These are phyloP conservation scores for Pterostichus madidus DNA, from an alignment of 2,888 invertebrate species.

Conservation along the genomic window DNA sequence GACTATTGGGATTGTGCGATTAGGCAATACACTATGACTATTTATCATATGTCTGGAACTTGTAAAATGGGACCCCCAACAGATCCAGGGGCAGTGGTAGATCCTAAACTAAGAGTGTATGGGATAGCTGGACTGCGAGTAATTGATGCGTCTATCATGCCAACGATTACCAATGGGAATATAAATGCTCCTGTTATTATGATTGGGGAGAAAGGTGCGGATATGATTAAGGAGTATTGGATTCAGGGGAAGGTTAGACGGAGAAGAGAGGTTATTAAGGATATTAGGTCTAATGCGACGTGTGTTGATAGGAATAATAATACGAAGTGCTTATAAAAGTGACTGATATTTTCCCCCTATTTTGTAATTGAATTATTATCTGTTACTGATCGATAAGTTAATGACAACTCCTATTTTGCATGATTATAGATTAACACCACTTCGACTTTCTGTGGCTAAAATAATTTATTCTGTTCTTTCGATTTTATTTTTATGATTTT, in stretches of 20 bases:
- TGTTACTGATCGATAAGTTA: too few relatives aligned
- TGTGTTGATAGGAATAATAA: conserved; percentile 9
- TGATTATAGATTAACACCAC: too few relatives aligned
- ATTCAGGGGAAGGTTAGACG: conserved; percentile 71
- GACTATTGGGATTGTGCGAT: conserved; percentile 93
- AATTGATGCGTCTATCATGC: conserved; percentile 94
- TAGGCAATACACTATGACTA: conserved; percentile 91
- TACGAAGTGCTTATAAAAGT: conserved; percentile 12
- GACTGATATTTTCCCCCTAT: too few relatives aligned
- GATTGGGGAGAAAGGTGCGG: conserved; percentile 93
- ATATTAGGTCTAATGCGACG: conserved; percentile 68
- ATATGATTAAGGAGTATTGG: conserved; percentile 89
- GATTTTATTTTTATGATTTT: too few relatives aligned
- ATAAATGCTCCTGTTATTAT: conserved; percentile 93
- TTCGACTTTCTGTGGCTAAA: too few relatives aligned
- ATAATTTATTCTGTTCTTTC: too few relatives aligned
- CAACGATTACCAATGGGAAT: conserved; percentile 91
- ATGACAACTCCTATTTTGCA: too few relatives aligned
- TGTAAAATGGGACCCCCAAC: conserved; percentile 90
- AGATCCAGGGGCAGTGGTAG: conserved; percentile 91
- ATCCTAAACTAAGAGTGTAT: conserved; percentile 86
- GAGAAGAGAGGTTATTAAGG: conserved; percentile 71
- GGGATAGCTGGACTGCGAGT: conserved; percentile 89
- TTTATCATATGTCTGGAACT: conserved; percentile 91
- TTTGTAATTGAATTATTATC: too few relatives aligned